These are phyloP conservation scores for Hypsopygia costalis DNA, from an alignment of 2,888 invertebrate species.

Conservation along the genomic window DNA sequence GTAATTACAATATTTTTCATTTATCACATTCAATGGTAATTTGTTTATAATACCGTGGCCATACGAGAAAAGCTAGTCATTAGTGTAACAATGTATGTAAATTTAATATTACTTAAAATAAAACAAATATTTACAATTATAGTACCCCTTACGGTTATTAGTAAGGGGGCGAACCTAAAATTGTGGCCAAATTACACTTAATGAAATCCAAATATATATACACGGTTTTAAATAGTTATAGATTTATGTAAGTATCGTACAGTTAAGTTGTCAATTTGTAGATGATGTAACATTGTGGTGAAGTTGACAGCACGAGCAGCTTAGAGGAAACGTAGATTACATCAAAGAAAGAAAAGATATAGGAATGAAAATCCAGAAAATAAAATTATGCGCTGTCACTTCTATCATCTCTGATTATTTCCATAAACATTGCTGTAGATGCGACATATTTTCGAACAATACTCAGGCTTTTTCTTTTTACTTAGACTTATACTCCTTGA, in stretches of 20 bases:
- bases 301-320: background rate
- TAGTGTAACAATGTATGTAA: constrained; percentile 75
- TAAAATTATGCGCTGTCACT: constrained; percentile 7
- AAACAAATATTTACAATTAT: constrained; percentile 71
- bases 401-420: constrained; percentile 2
- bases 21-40: constrained; percentile 17
- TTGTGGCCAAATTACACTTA: constrained; percentile 80
- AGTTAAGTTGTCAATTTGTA: constrained; percentile 34
- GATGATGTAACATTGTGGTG: constrained; percentile 15
- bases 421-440: constrained; percentile 7
- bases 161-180: constrained; percentile 70
- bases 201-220: constrained; percentile 78
- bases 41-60: constrained; percentile 58
- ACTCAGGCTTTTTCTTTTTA: constrained; percentile 15
- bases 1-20: constrained; percentile 29
- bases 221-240: constrained; percentile 69
- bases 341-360: too few species aligned
- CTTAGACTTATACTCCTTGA: constrained; percentile 8
- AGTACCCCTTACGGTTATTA: constrained; percentile 61
- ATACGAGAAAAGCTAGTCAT: constrained; percentile 78
- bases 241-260: constrained; percentile 42
- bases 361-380: too few species aligned
- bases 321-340: too few species aligned
- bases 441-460: constrained; percentile 10
- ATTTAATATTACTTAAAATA: constrained; percentile 64